Evolutionary conservation across 2,113 vertebrate species (phyloP).

Genomic region (Myotis brandtii): DNA sequence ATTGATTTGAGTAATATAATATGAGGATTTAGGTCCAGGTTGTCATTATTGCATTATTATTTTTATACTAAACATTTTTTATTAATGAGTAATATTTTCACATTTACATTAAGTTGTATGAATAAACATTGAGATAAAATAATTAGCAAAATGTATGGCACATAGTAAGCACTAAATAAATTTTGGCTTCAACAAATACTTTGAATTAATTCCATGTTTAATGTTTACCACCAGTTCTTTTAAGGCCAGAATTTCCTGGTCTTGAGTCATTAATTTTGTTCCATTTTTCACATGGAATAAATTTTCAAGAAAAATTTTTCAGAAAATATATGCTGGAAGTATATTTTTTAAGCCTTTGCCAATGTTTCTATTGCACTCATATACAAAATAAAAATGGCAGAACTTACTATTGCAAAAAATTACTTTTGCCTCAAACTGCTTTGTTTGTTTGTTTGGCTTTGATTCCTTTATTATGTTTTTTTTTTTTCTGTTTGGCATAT

Average conservation of each 20-base stretch:
- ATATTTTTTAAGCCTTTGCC: neutral
- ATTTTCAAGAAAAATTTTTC: conserved; percentile 9
- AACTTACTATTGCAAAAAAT: neutral
- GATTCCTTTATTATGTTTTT: neutral
- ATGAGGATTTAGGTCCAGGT: neutral
- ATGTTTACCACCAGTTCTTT: neutral
- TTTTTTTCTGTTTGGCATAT: neutral
- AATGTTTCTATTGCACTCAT: neutral
- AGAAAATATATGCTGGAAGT: neutral
- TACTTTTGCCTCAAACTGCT: neutral
- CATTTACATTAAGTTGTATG: neutral
- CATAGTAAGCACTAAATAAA: neutral
- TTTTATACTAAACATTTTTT: neutral
- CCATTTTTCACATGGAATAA: neutral
- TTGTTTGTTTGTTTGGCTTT: neutral
- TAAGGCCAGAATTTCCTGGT: neutral
- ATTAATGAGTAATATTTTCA: neutral
- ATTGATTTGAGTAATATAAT: neutral
- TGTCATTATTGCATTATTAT: neutral
- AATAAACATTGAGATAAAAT: neutral
- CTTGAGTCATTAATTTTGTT: conserved; percentile 3
- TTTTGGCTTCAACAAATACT: neutral
- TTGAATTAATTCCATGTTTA: conserved; percentile 16
- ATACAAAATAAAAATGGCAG: neutral
- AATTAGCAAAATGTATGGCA: neutral